Evolutionary conservation across 2,888 invertebrate species (phyloP), one percentile per base, ranked within the genome.

Genomic region (Euzophera pinguis): DNA sequence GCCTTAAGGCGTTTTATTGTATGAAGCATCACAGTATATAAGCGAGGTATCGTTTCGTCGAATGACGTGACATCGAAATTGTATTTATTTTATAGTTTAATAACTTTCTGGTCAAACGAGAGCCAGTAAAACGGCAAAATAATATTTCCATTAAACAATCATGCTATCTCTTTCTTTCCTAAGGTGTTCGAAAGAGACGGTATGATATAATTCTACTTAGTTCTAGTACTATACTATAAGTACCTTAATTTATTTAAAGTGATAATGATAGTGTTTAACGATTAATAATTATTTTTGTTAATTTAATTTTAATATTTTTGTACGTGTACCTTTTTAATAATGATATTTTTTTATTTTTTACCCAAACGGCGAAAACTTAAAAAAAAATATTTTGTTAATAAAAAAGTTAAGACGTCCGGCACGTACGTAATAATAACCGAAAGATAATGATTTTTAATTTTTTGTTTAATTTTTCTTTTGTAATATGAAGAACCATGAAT

Each of bases 261-360:
- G 60, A 56, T 61, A 58, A 59, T 52, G 54, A 58, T 63, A 63
- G 62, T 61, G 45, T 60, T 58, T 57, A 59, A 17, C 59, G 51
- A 54, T 53, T 53, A 60, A 55, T 61, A 53, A 54, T 42, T 52
- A 56, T 57, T 55, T 53, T 60, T 63, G 62, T 62, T 65, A 62
- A 63, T 60, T 59, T 61, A 56, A 59, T 61, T 61, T 47, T 61
- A 56, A 61, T 55, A 9, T 38, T 52, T 55, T 50, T 52, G 52
- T 54, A 54, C 52, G 58, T 55, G n/a, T n/a, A n/a, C n/a, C 52
- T 53, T 52, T 56, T 59, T 49, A 47, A 47, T 45, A 16, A 22
- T 1, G 39, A 51, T 51, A 49, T 53, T 48, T 55, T 49, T 45
- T 50, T 42, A 52, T 52, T 41, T 41, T 53, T 52, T 43, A 47